Percentiles rank a stretch among this genome's conserved stretches.
Evolutionary conservation across 2,113 vertebrate genomes (phyloP).

Genomic region (Poeciliopsis turrubarensis): DNA sequence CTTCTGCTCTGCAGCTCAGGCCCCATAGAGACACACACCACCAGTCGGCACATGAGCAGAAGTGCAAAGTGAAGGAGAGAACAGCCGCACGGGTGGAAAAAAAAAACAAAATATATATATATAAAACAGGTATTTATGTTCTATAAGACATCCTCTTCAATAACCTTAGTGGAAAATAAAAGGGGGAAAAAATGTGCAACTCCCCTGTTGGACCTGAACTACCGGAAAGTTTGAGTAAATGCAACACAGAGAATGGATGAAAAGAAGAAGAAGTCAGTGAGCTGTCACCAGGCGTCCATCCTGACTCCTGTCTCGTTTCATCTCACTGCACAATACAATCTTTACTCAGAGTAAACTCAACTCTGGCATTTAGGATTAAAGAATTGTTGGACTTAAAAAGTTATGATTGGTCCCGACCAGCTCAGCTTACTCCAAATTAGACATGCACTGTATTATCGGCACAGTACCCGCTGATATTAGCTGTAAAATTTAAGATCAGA

Average conservation of each 20-base stretch:
- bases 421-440: too few species aligned
- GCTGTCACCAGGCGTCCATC: neutral
- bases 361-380: too few species aligned
- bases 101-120: neutral
- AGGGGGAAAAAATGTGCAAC: neutral
- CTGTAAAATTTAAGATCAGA: too few species aligned
- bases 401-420: too few species aligned
- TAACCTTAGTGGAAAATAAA: slow-evolving; percentile 21
- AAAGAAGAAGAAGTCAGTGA: neutral
- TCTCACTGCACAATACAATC: too few species aligned
- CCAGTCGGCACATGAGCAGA: slow-evolving; percentile 49
- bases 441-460: too few species aligned
- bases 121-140: slow-evolving; percentile 17
- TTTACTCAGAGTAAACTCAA: too few species aligned
- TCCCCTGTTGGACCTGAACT: slow-evolving; percentile 11
- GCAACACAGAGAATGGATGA: neutral
- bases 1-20: slow-evolving; percentile 48
- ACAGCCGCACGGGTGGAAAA: neutral
- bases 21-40: slow-evolving; percentile 49
- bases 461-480: too few species aligned
- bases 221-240: neutral
- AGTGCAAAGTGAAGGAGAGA: slow-evolving; percentile 21
- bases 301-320: neutral
- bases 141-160: slow-evolving; percentile 29
- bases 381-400: too few species aligned